Base-by-base conservation (phyloP, 2,888 invertebrate species). In the Xylota segnis region DNA sequence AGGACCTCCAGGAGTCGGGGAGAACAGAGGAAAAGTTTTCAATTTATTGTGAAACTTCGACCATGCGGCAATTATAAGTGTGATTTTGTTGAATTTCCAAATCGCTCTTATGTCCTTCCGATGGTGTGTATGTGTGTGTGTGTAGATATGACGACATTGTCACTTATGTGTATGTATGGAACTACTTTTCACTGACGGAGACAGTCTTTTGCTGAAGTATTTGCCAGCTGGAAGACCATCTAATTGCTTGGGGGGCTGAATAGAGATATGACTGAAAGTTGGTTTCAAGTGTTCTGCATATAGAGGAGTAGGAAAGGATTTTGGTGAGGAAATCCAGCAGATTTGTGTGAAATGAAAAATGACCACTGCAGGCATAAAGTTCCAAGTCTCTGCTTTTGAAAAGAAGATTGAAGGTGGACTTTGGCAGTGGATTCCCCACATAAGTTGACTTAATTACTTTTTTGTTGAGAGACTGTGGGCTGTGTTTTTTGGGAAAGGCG, bases 31-130 rank as follows among this genome's bases (percentile, higher is more conserved):
- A 7, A 76, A 83, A 83, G 68, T 83, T 83, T 83, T 79, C 79
- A 83, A 83, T 83, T 83, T 83, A 83, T 83, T 83, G 74, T 83
- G 14, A 83, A 83, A 83, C 83, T 83, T 83, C 68, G 63, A 74
- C 83, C 83, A 79, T 70, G 83, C 83, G 78, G 70, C 78, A 83
- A 83, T 83, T 83, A 79, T 79, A 83, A 83, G 83, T 83, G 79
- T 79, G 79, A 78, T 74, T 83, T 83, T 83, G 83, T 78, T 83
- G 56, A 79, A 79, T 79, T 63, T 63, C 45, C 58, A 71, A 83
- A 78, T 50, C 79, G 54, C 18, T 68, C 40, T 40, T 72, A 23
- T 76, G 43, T 61, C n/a, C n/a, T n/a, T n/a, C n/a, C n/a, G n/a
- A 18, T 6, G 47, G 29, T 40, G 7, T 54, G 9, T 16, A 27